phyloP scores from a whole-genome alignment of 1,140 invertebrate genomes.

The Euschistus heros region DNA sequence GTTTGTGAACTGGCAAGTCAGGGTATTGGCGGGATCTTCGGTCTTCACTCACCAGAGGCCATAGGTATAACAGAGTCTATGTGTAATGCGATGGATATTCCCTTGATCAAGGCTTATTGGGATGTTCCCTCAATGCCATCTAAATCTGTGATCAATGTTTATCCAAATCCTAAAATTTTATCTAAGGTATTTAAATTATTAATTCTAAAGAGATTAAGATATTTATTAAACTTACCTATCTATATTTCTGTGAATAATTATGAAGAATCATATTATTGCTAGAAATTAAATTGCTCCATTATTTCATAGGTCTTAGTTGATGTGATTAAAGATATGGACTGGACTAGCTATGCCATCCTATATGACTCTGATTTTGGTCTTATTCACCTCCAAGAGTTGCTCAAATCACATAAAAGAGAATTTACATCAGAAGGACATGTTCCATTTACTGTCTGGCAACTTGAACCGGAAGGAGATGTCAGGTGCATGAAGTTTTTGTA shows the following conservation, averaged over 20 bases:
- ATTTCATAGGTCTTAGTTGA: slow-evolving; percentile 50
- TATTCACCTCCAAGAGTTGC: slow-evolving; percentile 66
- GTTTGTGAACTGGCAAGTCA: slow-evolving; percentile 45
- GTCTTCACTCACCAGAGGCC: slow-evolving; percentile 51
- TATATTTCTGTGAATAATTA: neutral
- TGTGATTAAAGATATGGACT: slow-evolving; percentile 58
- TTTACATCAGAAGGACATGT: slow-evolving; percentile 30
- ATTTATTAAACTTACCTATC: neutral
- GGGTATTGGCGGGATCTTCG: slow-evolving; percentile 68
- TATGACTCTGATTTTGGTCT: slow-evolving; percentile 72
- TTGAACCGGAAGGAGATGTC: slow-evolving; percentile 45
- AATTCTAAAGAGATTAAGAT: neutral
- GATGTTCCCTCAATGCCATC: slow-evolving; percentile 44
- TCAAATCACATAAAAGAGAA: slow-evolving; percentile 50
- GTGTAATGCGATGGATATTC: slow-evolving; percentile 57
- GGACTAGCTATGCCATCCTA: slow-evolving; percentile 67
- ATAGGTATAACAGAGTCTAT: slow-evolving; percentile 58
- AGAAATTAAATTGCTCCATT: neutral
- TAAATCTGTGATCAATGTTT: slow-evolving; percentile 51
- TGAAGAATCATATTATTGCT: neutral
- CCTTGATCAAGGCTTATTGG: slow-evolving; percentile 59
- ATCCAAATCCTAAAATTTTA: slow-evolving; percentile 58
- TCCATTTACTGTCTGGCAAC: slow-evolving; percentile 46
- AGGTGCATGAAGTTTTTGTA: slow-evolving; percentile 31
- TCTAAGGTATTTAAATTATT: slow-evolving; percentile 38